Evolutionary conservation across 2,113 vertebrate genomes (phyloP).

Genomic region (Stigmatopora argus): DNA sequence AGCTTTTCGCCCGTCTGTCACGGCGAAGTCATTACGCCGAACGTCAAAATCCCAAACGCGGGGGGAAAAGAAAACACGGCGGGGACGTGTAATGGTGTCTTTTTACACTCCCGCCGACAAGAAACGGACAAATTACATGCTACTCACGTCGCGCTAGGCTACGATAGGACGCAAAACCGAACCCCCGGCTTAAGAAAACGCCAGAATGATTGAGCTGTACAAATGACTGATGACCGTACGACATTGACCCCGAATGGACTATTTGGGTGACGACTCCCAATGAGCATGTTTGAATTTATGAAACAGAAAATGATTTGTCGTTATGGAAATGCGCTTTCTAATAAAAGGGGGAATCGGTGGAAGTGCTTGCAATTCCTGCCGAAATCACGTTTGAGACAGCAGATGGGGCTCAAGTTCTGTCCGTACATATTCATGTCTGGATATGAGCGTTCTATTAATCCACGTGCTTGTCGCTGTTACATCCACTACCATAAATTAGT

Average conservation of each 20-base stretch:
- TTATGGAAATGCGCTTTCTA: constrained; percentile 25
- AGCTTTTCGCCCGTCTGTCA: constrained; percentile 64
- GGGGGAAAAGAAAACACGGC: constrained; percentile 41
- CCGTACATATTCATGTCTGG: no score
- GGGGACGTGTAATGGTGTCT: constrained; percentile 17
- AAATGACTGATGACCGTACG: background rate
- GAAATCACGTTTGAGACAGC: constrained; percentile 49
- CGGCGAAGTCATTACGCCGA: constrained; percentile 49
- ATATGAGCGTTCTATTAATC: no score
- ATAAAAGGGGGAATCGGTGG: constrained; percentile 13
- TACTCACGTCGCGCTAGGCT: background rate
- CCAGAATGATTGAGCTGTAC: background rate
- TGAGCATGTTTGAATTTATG: background rate
- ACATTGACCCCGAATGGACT: background rate
- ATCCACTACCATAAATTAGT: no score
- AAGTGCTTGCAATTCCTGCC: constrained; percentile 15
- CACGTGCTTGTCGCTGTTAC: no score
- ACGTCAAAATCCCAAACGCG: constrained; percentile 27
- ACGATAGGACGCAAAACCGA: background rate
- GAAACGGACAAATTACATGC: background rate
- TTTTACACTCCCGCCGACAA: constrained; percentile 24
- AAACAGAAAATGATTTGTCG: constrained; percentile 17
- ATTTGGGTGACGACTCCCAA: background rate
- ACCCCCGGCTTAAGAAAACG: background rate
- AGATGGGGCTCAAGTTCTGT: constrained; percentile 64